These are phyloP conservation scores for Sipunculus nudus DNA, from an alignment of 2,888 invertebrate species.

Conservation along the genomic window DNA sequence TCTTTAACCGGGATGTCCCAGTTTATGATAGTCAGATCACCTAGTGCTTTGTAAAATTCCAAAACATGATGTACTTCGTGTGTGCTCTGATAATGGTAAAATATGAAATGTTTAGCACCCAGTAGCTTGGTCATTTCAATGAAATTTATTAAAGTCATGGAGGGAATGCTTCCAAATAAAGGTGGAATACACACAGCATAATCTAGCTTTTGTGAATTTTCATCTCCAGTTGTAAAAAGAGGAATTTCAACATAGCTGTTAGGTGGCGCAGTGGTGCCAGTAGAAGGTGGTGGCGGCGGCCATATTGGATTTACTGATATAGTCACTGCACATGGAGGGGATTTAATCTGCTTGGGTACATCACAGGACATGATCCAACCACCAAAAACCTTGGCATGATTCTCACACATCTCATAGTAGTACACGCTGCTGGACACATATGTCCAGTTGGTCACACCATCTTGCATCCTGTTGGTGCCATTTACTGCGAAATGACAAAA, in stretches of 20 bases:
- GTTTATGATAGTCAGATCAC: slow-evolving; percentile 45
- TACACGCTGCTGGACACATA: slow-evolving; percentile 19
- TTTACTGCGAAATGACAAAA: slow-evolving; percentile 24
- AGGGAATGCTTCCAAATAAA: slow-evolving; percentile 53
- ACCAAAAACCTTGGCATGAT: slow-evolving; percentile 59
- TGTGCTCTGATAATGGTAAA: slow-evolving; percentile 52
- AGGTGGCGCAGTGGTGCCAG: background rate
- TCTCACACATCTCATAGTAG: slow-evolving; percentile 62
- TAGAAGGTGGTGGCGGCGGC: background rate
- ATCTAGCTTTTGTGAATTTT: slow-evolving; percentile 7
- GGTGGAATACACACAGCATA: slow-evolving; percentile 61
- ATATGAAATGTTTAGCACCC: slow-evolving; percentile 52
- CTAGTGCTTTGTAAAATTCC: slow-evolving; percentile 44
- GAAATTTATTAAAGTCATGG: slow-evolving; percentile 57
- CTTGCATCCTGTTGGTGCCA: background rate
- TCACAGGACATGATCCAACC: slow-evolving; percentile 60
- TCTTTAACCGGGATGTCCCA: slow-evolving; percentile 52
- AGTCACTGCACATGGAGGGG: slow-evolving; percentile 17
- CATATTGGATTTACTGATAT: slow-evolving; percentile 1
- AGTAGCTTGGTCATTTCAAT: slow-evolving; percentile 56
- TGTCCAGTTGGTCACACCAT: background rate
- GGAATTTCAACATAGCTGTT: background rate
- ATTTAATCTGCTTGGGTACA: slow-evolving; percentile 36
- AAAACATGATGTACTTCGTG: slow-evolving; percentile 46
- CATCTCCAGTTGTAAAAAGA: slow-evolving; percentile 6